These are phyloP conservation scores for Ennomos quercinarius DNA, from an alignment of 2,888 invertebrate species.

Conservation along the genomic window DNA sequence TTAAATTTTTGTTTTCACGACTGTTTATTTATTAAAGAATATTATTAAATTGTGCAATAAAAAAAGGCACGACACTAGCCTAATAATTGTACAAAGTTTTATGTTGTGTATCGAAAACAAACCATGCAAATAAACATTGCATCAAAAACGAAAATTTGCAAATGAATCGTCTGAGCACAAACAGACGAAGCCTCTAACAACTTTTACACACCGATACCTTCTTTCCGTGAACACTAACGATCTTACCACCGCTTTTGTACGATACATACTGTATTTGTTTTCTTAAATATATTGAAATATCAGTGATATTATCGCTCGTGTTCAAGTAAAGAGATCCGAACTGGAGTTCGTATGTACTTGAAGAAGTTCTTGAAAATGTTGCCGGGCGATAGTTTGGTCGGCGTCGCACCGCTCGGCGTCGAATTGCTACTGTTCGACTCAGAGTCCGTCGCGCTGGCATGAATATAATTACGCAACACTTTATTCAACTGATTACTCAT, in stretches of 20 bases:
- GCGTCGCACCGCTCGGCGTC: conserved; percentile 79
- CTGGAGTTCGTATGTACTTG: conserved; percentile 89
- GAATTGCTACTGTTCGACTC: conserved; percentile 80
- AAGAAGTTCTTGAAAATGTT: conserved; percentile 98
- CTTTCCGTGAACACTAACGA: conserved; percentile 49
- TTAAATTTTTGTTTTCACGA: too few relatives aligned
- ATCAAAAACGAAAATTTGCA: conserved; percentile 29
- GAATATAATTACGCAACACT: conserved; percentile 23
- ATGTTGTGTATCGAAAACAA: conserved; percentile 8
- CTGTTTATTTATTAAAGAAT: too few relatives aligned
- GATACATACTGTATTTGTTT: too few relatives aligned
- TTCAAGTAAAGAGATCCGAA: conserved; percentile 58
- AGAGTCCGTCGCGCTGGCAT: conserved; percentile 70
- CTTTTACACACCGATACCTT: conserved; percentile 41
- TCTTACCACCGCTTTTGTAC: background rate
- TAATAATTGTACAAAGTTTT: background rate
- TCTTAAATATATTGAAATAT: too few relatives aligned
- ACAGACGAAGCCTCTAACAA: conserved; percentile 53
- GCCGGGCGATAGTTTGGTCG: conserved; percentile 93
- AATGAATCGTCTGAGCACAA: conserved; percentile 50
- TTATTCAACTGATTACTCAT: conserved; percentile 2
- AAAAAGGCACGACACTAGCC: too few relatives aligned
- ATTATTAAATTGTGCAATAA: too few relatives aligned
- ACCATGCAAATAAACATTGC: conserved; percentile 33
- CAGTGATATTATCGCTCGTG: conserved; percentile 22